phyloP scores from a whole-genome alignment of 2,797 vertebrate species.

The Hybognathus amarus region DNA sequence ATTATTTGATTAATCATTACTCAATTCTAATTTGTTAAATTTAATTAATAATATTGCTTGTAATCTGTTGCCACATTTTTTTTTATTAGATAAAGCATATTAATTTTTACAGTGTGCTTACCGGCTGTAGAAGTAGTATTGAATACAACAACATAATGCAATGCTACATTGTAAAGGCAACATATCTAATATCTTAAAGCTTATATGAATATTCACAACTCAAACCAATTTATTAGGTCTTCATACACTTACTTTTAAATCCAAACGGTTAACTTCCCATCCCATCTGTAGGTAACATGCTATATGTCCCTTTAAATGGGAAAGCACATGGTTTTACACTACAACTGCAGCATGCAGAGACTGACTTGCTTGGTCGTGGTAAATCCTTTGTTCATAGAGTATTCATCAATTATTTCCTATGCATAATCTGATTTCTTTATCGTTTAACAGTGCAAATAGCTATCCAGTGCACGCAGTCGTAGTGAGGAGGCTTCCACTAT shows the following conservation, averaged over 20 bases:
- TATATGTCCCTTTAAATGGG: slow-evolving; percentile 63
- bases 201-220: neutral
- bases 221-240: neutral
- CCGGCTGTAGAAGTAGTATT: too few species aligned
- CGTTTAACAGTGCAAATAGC: neutral
- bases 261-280: slow-evolving; percentile 40
- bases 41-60: too few species aligned
- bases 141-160: neutral
- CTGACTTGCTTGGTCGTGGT: slow-evolving; percentile 53
- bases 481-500: neutral
- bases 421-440: slow-evolving; percentile 26
- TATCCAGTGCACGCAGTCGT: neutral
- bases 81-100: too few species aligned
- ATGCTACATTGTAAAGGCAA: neutral
- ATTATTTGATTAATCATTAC: too few species aligned
- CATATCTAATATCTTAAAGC: neutral
- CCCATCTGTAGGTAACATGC: slow-evolving; percentile 59
- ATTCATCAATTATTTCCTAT: slow-evolving; percentile 46
- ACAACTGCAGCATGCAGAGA: slow-evolving; percentile 42
- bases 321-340: slow-evolving; percentile 68
- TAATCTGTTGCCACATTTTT: too few species aligned
- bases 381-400: slow-evolving; percentile 71
- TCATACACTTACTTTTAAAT: slow-evolving; percentile 74
- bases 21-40: too few species aligned
- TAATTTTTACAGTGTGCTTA: too few species aligned